These are phyloP conservation scores for Callaeas wilsoni DNA, from an alignment of 2,113 vertebrate genomes.

Conservation along the genomic window DNA sequence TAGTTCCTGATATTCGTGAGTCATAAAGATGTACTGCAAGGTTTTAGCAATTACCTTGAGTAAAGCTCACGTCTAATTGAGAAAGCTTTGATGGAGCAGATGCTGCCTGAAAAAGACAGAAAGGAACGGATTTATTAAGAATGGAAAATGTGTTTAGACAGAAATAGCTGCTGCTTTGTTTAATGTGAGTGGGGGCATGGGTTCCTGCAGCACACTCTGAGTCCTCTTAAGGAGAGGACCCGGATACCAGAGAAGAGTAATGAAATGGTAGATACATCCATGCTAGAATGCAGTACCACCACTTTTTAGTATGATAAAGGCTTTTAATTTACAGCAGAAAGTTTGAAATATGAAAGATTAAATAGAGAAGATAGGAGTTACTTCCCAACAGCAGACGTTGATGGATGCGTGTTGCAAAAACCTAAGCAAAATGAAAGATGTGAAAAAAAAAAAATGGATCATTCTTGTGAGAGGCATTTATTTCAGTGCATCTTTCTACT, in stretches of 20 bases:
- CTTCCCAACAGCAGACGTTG: not conserved
- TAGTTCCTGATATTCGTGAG: not conserved
- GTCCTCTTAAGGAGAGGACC: not conserved
- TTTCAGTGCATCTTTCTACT: not conserved
- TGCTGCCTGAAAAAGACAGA: not conserved
- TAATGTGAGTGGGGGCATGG: not conserved
- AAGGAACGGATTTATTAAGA: conserved; percentile 2
- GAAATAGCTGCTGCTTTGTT: not conserved
- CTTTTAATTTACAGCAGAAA: not conserved
- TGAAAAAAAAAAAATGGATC: not conserved
- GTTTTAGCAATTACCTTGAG: not conserved
- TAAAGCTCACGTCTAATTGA: not conserved
- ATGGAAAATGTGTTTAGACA: not conserved
- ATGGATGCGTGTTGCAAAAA: not conserved
- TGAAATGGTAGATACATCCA: not conserved
- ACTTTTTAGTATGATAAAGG: not conserved
- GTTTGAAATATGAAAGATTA: not conserved
- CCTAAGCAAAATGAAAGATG: not conserved
- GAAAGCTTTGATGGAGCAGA: not conserved
- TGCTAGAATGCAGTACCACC: not conserved
- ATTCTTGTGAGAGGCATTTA: not conserved
- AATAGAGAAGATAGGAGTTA: not conserved
- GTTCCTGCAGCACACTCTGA: not conserved
- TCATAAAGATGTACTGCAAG: not conserved
- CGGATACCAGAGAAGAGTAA: not conserved